phyloP scores from a whole-genome alignment of 2,797 vertebrate genomes.

The Macropodus opercularis region DNA sequence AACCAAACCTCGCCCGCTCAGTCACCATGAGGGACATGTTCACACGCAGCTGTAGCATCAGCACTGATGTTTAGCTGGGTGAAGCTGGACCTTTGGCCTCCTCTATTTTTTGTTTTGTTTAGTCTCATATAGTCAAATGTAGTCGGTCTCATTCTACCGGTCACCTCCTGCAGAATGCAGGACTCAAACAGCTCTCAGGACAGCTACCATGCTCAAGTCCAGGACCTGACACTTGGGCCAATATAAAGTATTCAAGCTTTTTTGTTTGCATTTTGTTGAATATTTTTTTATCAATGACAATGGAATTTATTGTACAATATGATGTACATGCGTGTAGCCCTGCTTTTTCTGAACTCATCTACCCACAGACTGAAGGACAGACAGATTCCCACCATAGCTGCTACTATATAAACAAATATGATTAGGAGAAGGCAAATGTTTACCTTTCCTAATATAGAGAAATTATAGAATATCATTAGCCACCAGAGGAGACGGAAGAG shows the following conservation, averaged over 20 bases:
- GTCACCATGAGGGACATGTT: constrained; percentile 96
- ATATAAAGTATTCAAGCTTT: constrained; percentile 16
- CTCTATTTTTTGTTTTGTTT: constrained; percentile 52
- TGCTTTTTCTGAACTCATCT: constrained; percentile 30
- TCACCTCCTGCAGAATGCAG: constrained; percentile 48
- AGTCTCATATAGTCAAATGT: constrained; percentile 34
- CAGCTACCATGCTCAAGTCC: constrained; percentile 60
- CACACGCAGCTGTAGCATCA: constrained; percentile 94
- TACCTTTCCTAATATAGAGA: constrained; percentile 46
- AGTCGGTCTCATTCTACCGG: constrained; percentile 45
- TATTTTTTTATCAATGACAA: constrained; percentile 39
- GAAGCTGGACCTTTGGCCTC: constrained; percentile 21
- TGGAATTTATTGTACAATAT: constrained; percentile 46
- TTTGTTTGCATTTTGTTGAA: constrained; percentile 26
- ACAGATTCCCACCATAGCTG: constrained; percentile 55
- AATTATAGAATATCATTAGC: constrained; percentile 50
- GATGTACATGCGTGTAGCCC: constrained; percentile 43
- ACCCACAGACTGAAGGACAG: constrained; percentile 33
- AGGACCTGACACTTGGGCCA: constrained; percentile 51
- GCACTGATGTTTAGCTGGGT: constrained; percentile 91
- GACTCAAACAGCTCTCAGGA: constrained; percentile 71
- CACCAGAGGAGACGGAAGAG: constrained; percentile 30
- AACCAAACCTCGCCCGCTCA: constrained; percentile 90
- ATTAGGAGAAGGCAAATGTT: constrained; percentile 41
- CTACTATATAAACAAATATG: constrained; percentile 60